Base-by-base conservation (phyloP, 2,888 invertebrate species). In the Ophion slaviceki region DNA sequence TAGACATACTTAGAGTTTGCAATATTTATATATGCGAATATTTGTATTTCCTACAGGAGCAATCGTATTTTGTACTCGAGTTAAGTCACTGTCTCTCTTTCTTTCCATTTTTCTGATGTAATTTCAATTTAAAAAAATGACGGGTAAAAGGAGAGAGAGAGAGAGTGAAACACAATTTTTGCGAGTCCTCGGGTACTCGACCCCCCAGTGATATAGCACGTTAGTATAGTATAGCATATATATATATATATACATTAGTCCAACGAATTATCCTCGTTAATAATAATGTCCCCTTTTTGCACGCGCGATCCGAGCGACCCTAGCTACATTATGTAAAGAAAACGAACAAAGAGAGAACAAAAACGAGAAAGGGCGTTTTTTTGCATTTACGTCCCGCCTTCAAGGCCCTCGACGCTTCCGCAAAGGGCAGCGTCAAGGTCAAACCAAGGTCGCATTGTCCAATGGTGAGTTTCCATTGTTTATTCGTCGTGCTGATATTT, bases 1-100 rank as follows among this genome's bases (percentile, higher is more conserved):
- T 40, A 59, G 10, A 67, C 17, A 40, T 40, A 74, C 24, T 24
- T 74, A 68, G 45, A 81, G 62, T 70, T 61, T 84, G 28, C 53
- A 77, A 80, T 84, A 80, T 84, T 84, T 84, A 84, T 84, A 59
- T 77, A 84, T 28, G 76, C 80, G 59, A 36, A 28, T 84, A 84
- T 80, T 81, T 77, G 75, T 80, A 80, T 67, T 45, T 71, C 20
- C 28, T 24, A 67, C 36, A 62, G n/a, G 47, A 66, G 66, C 32
- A 47, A 72, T 67, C 72, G 64, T 82, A 82, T 82, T 74, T 77
- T 76, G 45, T 82, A 78, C 71, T 77, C 72, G 47, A 67, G 14
- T 17, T 20, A 20, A 72, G 66, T 72, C 70, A 78, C 61, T 70
- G 71, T 62, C 71, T 64, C 47, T 14, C 32, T 24, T 20, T 78